Evolutionary conservation across 1,140 invertebrate species (phyloP), one percentile per base, ranked within the genome.

Genomic region (Patella vulgata): DNA sequence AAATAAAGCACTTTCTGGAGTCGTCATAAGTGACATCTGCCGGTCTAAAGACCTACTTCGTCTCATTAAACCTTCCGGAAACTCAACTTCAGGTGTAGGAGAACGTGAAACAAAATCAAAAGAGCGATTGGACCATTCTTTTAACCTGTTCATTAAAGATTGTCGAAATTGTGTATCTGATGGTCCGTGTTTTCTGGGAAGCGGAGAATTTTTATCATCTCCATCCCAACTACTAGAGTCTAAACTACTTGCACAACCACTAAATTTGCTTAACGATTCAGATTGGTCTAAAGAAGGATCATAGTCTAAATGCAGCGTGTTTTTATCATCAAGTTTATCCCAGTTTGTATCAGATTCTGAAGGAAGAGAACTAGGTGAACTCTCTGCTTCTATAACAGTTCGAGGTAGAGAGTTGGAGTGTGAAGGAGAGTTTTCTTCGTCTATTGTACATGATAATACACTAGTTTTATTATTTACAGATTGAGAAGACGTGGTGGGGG

Each of bases 111-210:
- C 70, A n/a, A 57, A 47, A 19, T 73, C 69, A 23, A 66, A 66
- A 17, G 65, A 63, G 55, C 70, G 64, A 27, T 33, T 69, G n/a
- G 69, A 63, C 63, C 70, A 74, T 52, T 77, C 73, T 39, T 73
- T 68, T 42, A 77, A 71, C 40, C 74, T 65, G 47, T 71, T 60
- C 36, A 74, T 62, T 19, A 79, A 39, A 17, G 70, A 71, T 47
- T 74, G 69, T 23, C 66, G 56, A 54, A 74, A 75, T 19, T 70
- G 57, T 54, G 44, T 44, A 30, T 79, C 77, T 19, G 69, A 51
- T 23, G 56, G 40, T 23, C 56, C 55, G 4, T 27, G 19, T 6
- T 57, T 40, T 21, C 43, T 19, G 14, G 36, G 48, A n/a, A 48
- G 53, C 21, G 62, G 33, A 0, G 63, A 50, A 19, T 60, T 69